Evolutionary conservation across 2,797 vertebrate genomes (phyloP), one percentile per base, ranked within the genome.

Genomic region (Brachyrhaphis roseni): DNA sequence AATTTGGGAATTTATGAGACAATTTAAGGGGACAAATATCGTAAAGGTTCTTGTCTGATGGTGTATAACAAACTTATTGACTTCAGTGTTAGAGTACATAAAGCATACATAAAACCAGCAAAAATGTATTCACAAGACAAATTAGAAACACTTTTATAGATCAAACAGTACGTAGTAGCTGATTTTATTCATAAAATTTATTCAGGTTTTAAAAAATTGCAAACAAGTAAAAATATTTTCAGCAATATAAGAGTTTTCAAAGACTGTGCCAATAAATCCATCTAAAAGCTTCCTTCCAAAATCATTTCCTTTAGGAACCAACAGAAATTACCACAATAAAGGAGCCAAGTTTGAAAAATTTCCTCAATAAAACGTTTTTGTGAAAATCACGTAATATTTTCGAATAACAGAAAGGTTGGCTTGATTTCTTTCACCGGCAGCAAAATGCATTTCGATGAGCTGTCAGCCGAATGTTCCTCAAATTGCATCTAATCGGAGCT

Each of bases 311-410:
- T 76, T 49, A 72, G 82, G 81, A 51, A 70, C 75, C 26, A 41
- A 75, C 68, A 70, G 45, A 75, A 88, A 85, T 79, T 82, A 82
- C 84, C 72, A 86, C 73, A 80, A 76, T 78, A 81, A 70, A 74
- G 31, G 5, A 84, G 51, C 49, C 28, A 31, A 81, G 80, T 10
- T 79, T 13, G 72, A 87, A 75, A 31, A 72, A 87, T 43, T 66
- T n/a, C 75, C 41, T 49, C 75, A 79, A 81, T 85, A 85, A 88
- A 86, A 76, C 12, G 20, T 86, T 82, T 87, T 80, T 23, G 68
- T 78, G n/a, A 81, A 39, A 71, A 81, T 74, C 74, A 72, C 3
- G 7, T 62, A 53, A 73, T 75, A 85, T 87, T 73, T 86, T 80
- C 66, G 64, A 76, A 86, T 77, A 57, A 81, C 62, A 80, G 12